phyloP scores from a whole-genome alignment of 2,113 vertebrate species.

The Panthera uncia region DNA sequence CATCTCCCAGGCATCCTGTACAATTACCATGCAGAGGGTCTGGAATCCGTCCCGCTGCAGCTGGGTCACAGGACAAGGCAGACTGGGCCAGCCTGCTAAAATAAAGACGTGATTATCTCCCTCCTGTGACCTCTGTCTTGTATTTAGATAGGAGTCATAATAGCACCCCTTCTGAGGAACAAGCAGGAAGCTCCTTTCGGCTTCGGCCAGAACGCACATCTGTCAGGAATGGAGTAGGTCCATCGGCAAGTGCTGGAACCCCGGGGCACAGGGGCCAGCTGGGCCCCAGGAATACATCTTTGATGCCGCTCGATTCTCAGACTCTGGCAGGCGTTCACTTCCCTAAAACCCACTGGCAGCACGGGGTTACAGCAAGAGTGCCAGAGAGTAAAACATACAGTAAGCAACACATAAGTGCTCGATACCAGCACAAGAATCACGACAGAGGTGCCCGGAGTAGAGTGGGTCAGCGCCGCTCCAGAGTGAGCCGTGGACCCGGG shows the following conservation, averaged over 20 bases:
- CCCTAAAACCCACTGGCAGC: background rate
- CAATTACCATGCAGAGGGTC: background rate
- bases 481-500: accelerated
- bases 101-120: background rate
- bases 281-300: background rate
- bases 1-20: constrained; percentile 48
- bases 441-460: accelerated
- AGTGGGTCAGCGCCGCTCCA: accelerated
- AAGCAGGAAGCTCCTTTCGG: background rate
- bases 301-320: background rate
- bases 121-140: background rate
- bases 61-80: background rate
- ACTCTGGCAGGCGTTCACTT: accelerated
- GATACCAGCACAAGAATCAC: accelerated
- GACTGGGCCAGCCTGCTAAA: background rate
- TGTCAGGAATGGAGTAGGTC: background rate
- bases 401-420: accelerated
- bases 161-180: background rate
- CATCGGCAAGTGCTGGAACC: background rate
- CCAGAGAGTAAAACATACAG: accelerated
- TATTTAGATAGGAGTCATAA: background rate
- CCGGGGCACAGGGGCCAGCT: background rate
- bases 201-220: background rate
- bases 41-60: background rate
- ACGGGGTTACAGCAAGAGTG: accelerated